phyloP scores from a whole-genome alignment of 2,888 invertebrate species.

The Clostera curtula region DNA sequence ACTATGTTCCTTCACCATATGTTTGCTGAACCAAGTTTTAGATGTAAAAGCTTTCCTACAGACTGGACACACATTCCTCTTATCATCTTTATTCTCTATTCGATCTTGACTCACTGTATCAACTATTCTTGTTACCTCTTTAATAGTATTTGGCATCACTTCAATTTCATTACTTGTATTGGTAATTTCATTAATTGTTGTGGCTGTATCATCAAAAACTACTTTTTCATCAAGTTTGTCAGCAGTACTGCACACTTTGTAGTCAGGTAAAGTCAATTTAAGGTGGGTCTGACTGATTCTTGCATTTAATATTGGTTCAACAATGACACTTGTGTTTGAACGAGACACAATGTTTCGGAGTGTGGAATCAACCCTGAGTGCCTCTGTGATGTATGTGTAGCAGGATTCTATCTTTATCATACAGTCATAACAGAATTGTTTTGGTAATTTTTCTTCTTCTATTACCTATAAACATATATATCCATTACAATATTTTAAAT shows the following conservation, averaged over 20 bases:
- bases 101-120: slow-evolving; percentile 9
- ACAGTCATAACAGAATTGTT: slow-evolving; percentile 67
- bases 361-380: slow-evolving; percentile 47
- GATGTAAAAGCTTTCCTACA: slow-evolving; percentile 49
- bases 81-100: slow-evolving; percentile 6
- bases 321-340: slow-evolving; percentile 40
- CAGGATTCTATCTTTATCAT: slow-evolving; percentile 62
- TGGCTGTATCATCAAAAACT: slow-evolving; percentile 15
- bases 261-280: slow-evolving; percentile 41
- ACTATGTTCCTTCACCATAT: slow-evolving; percentile 49
- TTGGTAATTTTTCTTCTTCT: slow-evolving; percentile 60
- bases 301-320: slow-evolving; percentile 31
- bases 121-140: slow-evolving; percentile 10
- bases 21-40: slow-evolving; percentile 53
- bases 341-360: slow-evolving; percentile 48
- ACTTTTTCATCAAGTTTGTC: slow-evolving; percentile 21
- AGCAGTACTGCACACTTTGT: slow-evolving; percentile 38
- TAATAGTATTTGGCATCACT: slow-evolving; percentile 7
- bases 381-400: slow-evolving; percentile 61
- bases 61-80: slow-evolving; percentile 38
- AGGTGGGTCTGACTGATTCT: slow-evolving; percentile 18
- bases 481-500: no score
- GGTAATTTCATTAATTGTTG: slow-evolving; percentile 3
- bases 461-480: no score
- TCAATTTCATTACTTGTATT: slow-evolving; percentile 6